A percentile compares a stretch with the other conserved stretches of the same genome.
These are phyloP conservation scores for Myotis davidii DNA, from an alignment of 2,113 vertebrate species.

Conservation along the genomic window DNA sequence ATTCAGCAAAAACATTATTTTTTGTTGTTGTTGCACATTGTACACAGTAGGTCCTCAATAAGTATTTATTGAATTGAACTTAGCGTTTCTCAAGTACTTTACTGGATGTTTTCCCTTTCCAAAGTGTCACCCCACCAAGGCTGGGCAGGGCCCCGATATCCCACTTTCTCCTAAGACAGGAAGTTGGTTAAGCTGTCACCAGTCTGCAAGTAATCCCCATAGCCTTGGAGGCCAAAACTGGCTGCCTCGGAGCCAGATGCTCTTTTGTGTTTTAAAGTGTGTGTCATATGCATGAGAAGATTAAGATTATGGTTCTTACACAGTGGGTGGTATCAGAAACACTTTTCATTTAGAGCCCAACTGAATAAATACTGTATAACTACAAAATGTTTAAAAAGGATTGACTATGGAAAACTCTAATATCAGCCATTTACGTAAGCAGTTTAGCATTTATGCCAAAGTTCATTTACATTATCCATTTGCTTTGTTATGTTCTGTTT, in stretches of 20 bases:
- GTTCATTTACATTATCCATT: slow-evolving; percentile 48
- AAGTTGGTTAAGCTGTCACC: slow-evolving; percentile 56
- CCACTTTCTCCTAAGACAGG: slow-evolving; percentile 63
- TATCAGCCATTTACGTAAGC: slow-evolving; percentile 20
- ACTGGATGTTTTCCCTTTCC: slow-evolving; percentile 12
- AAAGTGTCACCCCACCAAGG: neutral
- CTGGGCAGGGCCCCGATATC: neutral
- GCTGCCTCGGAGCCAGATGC: neutral
- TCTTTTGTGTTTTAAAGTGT: slow-evolving; percentile 42
- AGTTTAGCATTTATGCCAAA: slow-evolving; percentile 1
- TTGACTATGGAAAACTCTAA: slow-evolving; percentile 25
- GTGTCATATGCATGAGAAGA: neutral
- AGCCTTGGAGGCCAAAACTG: neutral
- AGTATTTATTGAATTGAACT: neutral
- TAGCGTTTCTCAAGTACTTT: neutral
- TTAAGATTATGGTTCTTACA: slow-evolving; percentile 39
- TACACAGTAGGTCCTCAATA: neutral
- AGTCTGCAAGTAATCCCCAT: slow-evolving; percentile 35
- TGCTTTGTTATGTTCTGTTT: slow-evolving; percentile 32
- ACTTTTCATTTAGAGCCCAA: slow-evolving; percentile 3
- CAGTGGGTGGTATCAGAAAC: slow-evolving; percentile 41
- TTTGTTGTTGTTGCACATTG: neutral
- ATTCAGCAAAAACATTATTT: neutral
- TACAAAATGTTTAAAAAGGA: slow-evolving; percentile 51
- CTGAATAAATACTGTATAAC: slow-evolving; percentile 9